Evolutionary conservation across 2,113 vertebrate genomes (phyloP).

Genomic region (Lanius collurio): DNA sequence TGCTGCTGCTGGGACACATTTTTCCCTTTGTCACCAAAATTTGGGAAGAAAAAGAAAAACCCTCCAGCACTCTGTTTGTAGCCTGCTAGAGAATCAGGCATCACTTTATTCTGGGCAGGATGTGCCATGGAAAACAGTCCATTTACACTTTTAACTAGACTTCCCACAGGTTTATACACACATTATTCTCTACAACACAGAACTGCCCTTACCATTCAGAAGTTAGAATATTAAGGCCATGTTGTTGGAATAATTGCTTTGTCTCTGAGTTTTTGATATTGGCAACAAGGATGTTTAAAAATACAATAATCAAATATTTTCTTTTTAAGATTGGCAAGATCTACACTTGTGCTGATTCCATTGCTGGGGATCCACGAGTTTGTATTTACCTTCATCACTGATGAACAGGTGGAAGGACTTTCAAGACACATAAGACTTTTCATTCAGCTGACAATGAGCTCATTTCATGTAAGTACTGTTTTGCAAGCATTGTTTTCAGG

Average conservation of each 20-base stretch:
- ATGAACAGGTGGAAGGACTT: slow-evolving; percentile 85
- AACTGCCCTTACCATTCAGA: not conserved
- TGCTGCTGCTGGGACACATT: not conserved
- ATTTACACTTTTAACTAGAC: not conserved
- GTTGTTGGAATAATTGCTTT: not conserved
- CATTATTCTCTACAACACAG: not conserved
- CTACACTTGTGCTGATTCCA: slow-evolving; percentile 91
- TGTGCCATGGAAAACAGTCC: not conserved
- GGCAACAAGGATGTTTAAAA: not conserved
- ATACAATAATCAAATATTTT: not conserved
- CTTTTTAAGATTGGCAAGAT: slow-evolving; percentile 84
- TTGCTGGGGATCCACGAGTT: slow-evolving; percentile 93
- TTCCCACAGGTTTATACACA: not conserved
- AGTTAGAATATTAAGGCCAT: not conserved
- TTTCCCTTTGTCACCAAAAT: not conserved
- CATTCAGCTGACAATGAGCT: slow-evolving; percentile 88
- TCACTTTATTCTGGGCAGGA: not conserved
- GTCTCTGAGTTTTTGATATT: not conserved
- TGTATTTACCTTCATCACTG: slow-evolving; percentile 84
- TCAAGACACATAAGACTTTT: slow-evolving; percentile 82
- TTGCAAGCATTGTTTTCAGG: not conserved
- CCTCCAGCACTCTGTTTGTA: not conserved
- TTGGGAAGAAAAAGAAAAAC: not conserved
- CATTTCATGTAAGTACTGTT: slow-evolving; percentile 85
- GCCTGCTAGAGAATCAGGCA: not conserved